Evolutionary conservation across 1,140 invertebrate species (phyloP).

Genomic region (Ceratoteleas bidentatus): DNA sequence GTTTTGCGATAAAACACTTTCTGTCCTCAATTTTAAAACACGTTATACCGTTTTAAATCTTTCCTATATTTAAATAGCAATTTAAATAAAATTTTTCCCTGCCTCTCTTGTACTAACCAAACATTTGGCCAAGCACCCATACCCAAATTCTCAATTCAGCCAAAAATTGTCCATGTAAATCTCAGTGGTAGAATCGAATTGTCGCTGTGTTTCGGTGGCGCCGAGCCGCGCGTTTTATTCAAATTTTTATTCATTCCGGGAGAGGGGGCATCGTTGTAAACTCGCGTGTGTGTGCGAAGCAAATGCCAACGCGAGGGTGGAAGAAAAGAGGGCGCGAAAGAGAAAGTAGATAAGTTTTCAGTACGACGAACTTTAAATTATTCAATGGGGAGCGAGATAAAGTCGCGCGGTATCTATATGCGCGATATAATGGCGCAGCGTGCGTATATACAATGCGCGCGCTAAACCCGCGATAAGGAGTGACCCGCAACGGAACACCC

Average conservation of each 20-base stretch:
- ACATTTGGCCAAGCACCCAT: too few relatives aligned
- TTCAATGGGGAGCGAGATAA: slow-evolving; percentile 43
- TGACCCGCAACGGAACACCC: slow-evolving; percentile 33
- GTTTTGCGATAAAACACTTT: too few relatives aligned
- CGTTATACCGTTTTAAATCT: too few relatives aligned
- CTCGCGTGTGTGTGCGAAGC: not conserved
- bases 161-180: too few relatives aligned
- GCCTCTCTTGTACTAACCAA: too few relatives aligned
- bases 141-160: too few relatives aligned
- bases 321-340: slow-evolving; percentile 33
- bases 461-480: slow-evolving; percentile 52
- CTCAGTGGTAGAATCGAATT: not conserved
- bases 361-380: slow-evolving; percentile 58
- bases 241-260: slow-evolving; percentile 22
- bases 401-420: slow-evolving; percentile 61
- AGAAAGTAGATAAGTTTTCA: slow-evolving; percentile 54
- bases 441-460: slow-evolving; percentile 45
- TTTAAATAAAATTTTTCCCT: too few relatives aligned
- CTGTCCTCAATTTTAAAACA: too few relatives aligned
- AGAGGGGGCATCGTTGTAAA: not conserved
- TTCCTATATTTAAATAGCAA: too few relatives aligned
- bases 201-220: slow-evolving; percentile 8
- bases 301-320: not conserved
- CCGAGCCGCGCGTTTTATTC: slow-evolving; percentile 18
- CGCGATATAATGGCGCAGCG: slow-evolving; percentile 43